A percentile compares a stretch with the other conserved stretches of the same genome.
phyloP scores from a whole-genome alignment of 37 sponge, comb jelly and placozoan species.

The Spongia lamella region DNA sequence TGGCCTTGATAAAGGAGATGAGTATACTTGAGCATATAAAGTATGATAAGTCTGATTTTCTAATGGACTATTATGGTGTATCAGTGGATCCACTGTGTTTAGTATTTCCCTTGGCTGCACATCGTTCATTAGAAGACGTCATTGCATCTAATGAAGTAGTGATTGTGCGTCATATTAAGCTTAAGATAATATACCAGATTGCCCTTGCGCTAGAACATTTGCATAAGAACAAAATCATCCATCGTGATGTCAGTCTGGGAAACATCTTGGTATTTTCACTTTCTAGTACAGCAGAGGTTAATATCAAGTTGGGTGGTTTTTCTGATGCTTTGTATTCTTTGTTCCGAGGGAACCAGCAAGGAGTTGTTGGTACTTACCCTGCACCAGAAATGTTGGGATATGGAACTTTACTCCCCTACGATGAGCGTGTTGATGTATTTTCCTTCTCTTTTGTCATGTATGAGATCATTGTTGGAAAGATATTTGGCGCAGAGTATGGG shows the following conservation, averaged over 20 bases:
- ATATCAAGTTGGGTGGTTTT: conserved; percentile 61
- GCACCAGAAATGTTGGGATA: conserved; percentile 67
- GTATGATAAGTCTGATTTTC: conserved; percentile 12
- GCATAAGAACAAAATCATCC: conserved; percentile 45
- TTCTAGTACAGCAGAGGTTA: conserved; percentile 24
- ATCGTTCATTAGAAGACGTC: conserved; percentile 57
- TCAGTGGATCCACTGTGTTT: conserved; percentile 42
- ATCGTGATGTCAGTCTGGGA: conserved; percentile 56
- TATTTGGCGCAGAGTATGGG: conserved; percentile 6
- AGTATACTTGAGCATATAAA: conserved; percentile 11
- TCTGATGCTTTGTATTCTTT: conserved; percentile 40
- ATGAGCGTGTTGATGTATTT: conserved; percentile 73
- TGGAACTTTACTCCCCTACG: conserved; percentile 34
- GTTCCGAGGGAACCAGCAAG: conserved; percentile 29
- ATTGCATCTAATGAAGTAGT: conserved; percentile 11
- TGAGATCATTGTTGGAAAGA: conserved; percentile 52
- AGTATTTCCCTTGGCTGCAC: conserved; percentile 54
- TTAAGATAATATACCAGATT: conserved; percentile 62
- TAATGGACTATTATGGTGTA: conserved; percentile 29
- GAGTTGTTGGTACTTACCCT: conserved; percentile 46
- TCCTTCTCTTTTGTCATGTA: conserved; percentile 69
- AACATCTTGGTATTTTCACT: conserved; percentile 60
- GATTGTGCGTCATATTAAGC: conserved; percentile 22
- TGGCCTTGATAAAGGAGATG: too few species aligned
- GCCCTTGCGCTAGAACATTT: conserved; percentile 42